phyloP scores from a whole-genome alignment of 37 sponge, comb jelly and placozoan species.

The Spongia lamella region DNA sequence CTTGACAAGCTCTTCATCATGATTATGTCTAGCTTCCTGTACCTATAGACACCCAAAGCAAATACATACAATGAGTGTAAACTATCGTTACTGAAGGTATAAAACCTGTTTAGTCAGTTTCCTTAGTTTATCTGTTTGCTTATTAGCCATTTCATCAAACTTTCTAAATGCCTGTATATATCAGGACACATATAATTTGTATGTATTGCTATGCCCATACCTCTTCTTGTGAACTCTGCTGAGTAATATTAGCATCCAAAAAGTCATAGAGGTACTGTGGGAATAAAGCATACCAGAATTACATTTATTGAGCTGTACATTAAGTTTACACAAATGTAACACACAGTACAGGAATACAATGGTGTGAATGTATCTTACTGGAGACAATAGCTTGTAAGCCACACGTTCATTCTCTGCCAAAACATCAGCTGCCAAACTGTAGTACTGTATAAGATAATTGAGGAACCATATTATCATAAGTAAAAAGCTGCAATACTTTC shows the following conservation, averaged over 20 bases:
- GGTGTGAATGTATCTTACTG: constrained; percentile 14
- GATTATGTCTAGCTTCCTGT: constrained; percentile 83
- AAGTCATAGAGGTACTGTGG: constrained; percentile 77
- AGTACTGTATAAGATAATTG: constrained; percentile 67
- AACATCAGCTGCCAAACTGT: constrained; percentile 97
- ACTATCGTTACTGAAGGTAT: too few relatives aligned
- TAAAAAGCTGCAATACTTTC: not conserved
- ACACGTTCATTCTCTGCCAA: constrained; percentile 95
- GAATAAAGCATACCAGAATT: constrained; percentile 12
- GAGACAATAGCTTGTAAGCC: constrained; percentile 83
- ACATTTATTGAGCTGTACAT: too few relatives aligned
- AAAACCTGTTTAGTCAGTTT: constrained; percentile 77
- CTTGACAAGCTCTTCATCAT: constrained; percentile 92
- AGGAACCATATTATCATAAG: not conserved
- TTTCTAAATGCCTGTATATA: constrained; percentile 80
- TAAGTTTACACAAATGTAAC: too few relatives aligned
- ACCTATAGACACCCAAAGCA: constrained; percentile 33
- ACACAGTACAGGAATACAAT: not conserved
- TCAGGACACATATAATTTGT: not conserved
- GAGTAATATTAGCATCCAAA: constrained; percentile 87
- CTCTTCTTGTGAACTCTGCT: constrained; percentile 91
- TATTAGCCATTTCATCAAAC: constrained; percentile 85
- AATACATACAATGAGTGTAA: too few relatives aligned
- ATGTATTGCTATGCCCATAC: constrained; percentile 20
- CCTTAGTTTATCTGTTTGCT: constrained; percentile 85